Evolutionary conservation across 2,888 invertebrate genomes (phyloP), one percentile per base, ranked within the genome.

Genomic region (Drosophila siamana): DNA sequence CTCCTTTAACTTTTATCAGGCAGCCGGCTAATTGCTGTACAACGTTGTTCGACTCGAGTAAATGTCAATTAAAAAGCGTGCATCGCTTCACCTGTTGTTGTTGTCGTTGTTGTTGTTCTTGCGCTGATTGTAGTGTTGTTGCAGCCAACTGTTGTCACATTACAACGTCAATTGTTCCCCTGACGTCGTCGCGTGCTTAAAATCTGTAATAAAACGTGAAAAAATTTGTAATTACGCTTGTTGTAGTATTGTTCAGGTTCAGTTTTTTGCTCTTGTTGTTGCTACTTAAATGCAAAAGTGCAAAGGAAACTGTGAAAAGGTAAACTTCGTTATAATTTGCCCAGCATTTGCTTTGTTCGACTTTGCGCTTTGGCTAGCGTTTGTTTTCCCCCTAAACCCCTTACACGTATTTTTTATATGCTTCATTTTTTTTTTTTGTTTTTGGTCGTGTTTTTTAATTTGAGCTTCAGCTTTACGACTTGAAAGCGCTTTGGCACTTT

Each of bases 191-290:
- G 71, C 74, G 86, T 88, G 82, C 68, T 73, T 72, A 67, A 77
- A 87, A 83, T 86, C 89, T 89, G 88, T 74, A 89, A 89, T 87
- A 87, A 89, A 90, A 89, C 71, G 80, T 74, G 57, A 80, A 88
- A 76, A 89, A 82, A 87, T 76, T 84, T 88, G 84, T 89, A 89
- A 89, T 89, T 89, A 89, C 89, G 76, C 68, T 86, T 65, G 69
- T 74, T 78, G 63, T 55, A 55, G 43, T 63, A 62, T 59, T 64
- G 63, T 54, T 64, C 16, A 19, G 8, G 33, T n/a, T 33, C 11
- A 19, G 11, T 4, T 33, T 33, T 22, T 54, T 55, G 62, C 62
- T 61, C 54, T 41, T 74, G 52, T 36, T 62, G 54, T 56, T 74
- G 55, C 28, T 79, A 54, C 19, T 56, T 40, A 68, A 63, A 80